Evolutionary conservation across 2,888 invertebrate genomes (phyloP).

Genomic region (Chloromyia formosa): DNA sequence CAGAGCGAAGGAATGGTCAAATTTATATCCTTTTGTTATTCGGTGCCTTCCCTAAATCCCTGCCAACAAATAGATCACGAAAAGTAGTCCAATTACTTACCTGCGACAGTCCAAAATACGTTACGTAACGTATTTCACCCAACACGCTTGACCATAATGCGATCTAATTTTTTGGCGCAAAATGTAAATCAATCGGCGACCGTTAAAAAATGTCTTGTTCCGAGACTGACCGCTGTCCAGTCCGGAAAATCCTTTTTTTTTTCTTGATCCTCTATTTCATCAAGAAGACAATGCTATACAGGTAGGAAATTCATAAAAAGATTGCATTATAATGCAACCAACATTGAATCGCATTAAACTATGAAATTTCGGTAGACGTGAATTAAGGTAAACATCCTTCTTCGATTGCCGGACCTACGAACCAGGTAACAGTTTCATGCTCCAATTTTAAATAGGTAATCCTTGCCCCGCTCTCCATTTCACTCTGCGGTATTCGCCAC

Average conservation of each 20-base stretch:
- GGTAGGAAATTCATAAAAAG: constrained; percentile 11
- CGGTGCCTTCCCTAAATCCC: neutral
- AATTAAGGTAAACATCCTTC: neutral
- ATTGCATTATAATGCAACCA: neutral
- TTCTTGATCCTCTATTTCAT: neutral
- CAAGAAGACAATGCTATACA: neutral
- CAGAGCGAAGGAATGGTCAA: neutral
- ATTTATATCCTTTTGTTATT: neutral
- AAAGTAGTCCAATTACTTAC: constrained; percentile 13
- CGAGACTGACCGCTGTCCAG: constrained; percentile 22
- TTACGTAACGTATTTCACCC: constrained; percentile 1
- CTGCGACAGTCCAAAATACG: neutral
- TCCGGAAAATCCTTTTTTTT: neutral
- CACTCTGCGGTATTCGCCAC: neutral
- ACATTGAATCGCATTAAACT: neutral
- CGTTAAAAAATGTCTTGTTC: neutral
- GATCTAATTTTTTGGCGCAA: constrained; percentile 27
- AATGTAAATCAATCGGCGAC: constrained; percentile 8
- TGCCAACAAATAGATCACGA: constrained; percentile 20
- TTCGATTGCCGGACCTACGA: neutral
- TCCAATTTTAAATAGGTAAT: neutral
- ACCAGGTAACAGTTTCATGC: neutral
- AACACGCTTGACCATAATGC: neutral
- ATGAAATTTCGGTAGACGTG: neutral
- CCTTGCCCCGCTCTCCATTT: neutral